These are phyloP conservation scores for Nycticebus coucang DNA, from an alignment of 2,113 vertebrate genomes.

Conservation along the genomic window DNA sequence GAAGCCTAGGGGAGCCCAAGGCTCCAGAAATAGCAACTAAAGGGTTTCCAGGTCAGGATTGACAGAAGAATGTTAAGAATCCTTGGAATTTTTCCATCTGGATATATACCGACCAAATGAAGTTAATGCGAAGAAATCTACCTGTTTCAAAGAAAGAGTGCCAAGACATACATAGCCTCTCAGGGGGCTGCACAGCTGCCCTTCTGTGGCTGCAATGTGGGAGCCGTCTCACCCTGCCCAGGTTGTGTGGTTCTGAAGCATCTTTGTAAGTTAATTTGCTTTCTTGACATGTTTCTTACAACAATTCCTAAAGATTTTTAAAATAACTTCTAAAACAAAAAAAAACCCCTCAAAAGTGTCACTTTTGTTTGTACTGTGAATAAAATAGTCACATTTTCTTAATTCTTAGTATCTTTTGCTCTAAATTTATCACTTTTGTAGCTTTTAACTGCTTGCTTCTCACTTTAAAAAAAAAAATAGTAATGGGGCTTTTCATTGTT, in stretches of 20 bases:
- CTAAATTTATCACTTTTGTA: neutral
- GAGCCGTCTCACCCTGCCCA: fast-evolving
- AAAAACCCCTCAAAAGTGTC: neutral
- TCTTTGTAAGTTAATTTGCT: too few species aligned
- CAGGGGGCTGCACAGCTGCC: fast-evolving
- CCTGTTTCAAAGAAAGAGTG: neutral
- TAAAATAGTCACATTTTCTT: neutral
- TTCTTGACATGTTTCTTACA: neutral
- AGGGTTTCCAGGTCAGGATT: neutral
- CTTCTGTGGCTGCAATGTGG: neutral
- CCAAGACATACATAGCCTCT: fast-evolving
- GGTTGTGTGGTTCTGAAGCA: fast-evolving
- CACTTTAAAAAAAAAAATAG: neutral
- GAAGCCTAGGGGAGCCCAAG: neutral
- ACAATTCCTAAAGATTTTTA: neutral
- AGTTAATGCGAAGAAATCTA: neutral
- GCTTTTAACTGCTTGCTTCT: neutral
- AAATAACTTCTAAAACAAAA: neutral
- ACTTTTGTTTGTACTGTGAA: neutral
- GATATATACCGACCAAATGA: neutral
- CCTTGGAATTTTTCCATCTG: neutral
- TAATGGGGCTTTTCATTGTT: fast-evolving
- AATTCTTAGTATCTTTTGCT: neutral
- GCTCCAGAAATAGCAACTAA: neutral
- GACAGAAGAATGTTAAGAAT: neutral